phyloP scores from a whole-genome alignment of 2,797 vertebrate genomes.

The Malurus splendens region DNA sequence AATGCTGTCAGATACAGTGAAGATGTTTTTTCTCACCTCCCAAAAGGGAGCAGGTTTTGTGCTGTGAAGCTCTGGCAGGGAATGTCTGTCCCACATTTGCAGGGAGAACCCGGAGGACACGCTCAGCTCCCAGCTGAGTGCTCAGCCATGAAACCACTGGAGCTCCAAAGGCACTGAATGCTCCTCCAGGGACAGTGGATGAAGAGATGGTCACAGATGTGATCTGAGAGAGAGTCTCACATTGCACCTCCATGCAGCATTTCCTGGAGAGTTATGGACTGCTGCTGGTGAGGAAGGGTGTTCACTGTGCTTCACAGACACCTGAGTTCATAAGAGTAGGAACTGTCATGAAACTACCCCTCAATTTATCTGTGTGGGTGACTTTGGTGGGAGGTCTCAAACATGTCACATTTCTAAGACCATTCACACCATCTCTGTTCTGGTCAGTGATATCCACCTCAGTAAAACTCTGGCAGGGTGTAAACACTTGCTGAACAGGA shows the following conservation, averaged over 20 bases:
- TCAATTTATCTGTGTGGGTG: background rate
- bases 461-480: background rate
- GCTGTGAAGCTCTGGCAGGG: background rate
- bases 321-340: background rate
- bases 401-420: fast-evolving
- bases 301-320: background rate
- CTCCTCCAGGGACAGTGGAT: background rate
- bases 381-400: background rate
- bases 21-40: background rate
- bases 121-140: background rate
- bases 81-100: background rate
- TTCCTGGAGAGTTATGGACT: background rate
- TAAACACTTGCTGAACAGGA: background rate
- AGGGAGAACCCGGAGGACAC: background rate
- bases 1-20: no score
- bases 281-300: background rate
- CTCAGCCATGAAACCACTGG: background rate
- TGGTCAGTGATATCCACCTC: background rate
- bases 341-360: background rate
- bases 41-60: background rate
- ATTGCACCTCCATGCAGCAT: background rate
- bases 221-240: background rate
- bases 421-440: background rate
- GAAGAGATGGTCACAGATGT: background rate
- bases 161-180: background rate